Evolutionary conservation across 1,140 invertebrate genomes (phyloP), one percentile per base, ranked within the genome.

Genomic region (Caenorhabditis remanei): DNA sequence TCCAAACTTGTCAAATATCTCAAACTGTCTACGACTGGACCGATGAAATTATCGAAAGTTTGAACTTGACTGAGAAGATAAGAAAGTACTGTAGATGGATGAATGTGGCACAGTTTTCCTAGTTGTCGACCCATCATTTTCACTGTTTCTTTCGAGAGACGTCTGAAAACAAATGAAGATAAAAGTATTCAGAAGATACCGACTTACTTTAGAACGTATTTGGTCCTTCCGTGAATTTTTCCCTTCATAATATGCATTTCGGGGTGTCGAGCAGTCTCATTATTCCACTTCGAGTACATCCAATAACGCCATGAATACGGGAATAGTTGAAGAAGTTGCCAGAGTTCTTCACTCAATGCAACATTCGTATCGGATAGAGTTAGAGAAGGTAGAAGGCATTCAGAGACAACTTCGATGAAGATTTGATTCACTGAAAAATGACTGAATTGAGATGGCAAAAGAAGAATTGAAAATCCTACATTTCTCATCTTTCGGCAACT

Each of bases 131-230:
- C 98, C 84, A 97, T 96, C 0, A 96, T 97, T 93, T 99, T 99
- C 2, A 99, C 96, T 91, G 97, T 99, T 93, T 99, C 98, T 93
- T 99, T 99, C 90, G 96, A 97, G 3, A 99, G 96, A 75, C 98
- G 94, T 89, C 94, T 94, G 85, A 86, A 91, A 90, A 48, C 32
- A 32, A 32, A 32, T 32, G 32, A 32, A 32, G 32, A 32, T 32
- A 32, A 32, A 32, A 32, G 0, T 32, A 32, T 32, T 32, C 32
- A 32, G 32, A 32, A 32, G 32, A 32, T 2, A 32, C 32, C 48
- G 11, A 91, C 93, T 92, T 89, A 94, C 94, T 99, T 99, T 96
- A 99, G 98, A 9, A 98, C 96, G 88, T 96, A 97, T 92, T 98
- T 98, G 8, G 98, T 96, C 91, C 96, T 96, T 90, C 98, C 97